Percentiles rank a stretch among this genome's conserved stretches.
Conservation (phyloP, 2,113 vertebrate species). For the Turnix velox region DNA sequence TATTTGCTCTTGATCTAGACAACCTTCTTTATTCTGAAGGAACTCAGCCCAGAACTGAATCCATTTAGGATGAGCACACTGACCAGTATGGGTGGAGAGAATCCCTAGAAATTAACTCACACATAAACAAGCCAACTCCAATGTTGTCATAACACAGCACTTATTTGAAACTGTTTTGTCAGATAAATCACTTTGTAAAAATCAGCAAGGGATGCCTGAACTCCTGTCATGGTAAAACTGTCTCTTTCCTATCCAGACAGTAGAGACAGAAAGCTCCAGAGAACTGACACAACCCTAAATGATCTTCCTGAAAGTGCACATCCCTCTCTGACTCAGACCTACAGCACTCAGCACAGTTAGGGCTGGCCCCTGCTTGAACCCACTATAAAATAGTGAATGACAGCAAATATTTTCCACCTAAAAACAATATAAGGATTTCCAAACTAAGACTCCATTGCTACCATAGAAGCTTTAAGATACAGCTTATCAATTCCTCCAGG, state of each 20-base stretch:
- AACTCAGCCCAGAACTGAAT: background rate
- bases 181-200: too few relatives aligned
- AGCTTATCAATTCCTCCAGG: too few relatives aligned
- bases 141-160: background rate
- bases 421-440: background rate
- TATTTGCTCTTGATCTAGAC: background rate
- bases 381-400: background rate
- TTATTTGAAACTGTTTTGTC: background rate
- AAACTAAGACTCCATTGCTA: background rate
- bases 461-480: background rate
- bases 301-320: background rate
- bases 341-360: background rate
- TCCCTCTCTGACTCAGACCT: background rate
- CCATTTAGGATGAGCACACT: background rate
- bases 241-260: background rate
- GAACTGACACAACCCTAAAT: background rate
- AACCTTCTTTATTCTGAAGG: background rate
- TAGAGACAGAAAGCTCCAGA: background rate
- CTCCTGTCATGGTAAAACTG: background rate
- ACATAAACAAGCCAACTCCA: background rate
- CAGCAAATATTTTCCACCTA: background rate
- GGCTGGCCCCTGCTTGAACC: background rate
- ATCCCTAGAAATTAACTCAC: background rate
- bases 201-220: too few relatives aligned
- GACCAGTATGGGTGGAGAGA: background rate